phyloP scores from a whole-genome alignment of 2,888 invertebrate species.

The Aquatica leii region DNA sequence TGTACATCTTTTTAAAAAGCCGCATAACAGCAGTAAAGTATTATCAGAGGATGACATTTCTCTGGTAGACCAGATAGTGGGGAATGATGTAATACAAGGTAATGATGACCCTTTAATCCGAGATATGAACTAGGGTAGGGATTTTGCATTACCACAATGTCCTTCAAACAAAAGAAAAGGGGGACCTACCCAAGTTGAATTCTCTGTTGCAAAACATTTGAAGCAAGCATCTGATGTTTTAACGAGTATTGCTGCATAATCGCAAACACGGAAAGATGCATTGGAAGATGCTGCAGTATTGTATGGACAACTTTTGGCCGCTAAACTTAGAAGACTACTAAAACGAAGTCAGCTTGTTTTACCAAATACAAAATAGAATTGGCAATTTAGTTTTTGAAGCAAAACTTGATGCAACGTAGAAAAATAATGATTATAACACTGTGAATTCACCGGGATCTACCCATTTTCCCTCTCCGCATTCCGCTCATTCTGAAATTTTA shows the following conservation, averaged over 20 bases:
- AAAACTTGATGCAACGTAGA: constrained; percentile 24
- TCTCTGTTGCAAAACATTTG: constrained; percentile 13
- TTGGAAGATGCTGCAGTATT: constrained; percentile 28
- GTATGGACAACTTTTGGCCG: constrained; percentile 29
- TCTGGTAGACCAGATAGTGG: not conserved
- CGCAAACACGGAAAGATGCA: constrained; percentile 9
- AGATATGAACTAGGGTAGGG: not conserved
- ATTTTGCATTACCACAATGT: constrained; percentile 18
- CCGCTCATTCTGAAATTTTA: too few species aligned
- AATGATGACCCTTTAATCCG: not conserved
- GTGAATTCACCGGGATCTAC: too few species aligned
- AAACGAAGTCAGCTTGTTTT: constrained; percentile 19
- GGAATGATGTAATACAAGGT: not conserved
- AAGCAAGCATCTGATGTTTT: constrained; percentile 25
- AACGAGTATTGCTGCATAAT: constrained; percentile 20
- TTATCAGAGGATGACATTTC: not conserved
- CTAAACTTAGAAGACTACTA: constrained; percentile 23
- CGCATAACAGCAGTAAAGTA: not conserved
- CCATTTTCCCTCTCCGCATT: too few species aligned
- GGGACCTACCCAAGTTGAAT: constrained; percentile 17
- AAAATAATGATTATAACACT: too few species aligned
- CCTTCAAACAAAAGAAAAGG: constrained; percentile 16
- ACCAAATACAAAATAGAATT: constrained; percentile 35
- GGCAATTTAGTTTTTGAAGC: constrained; percentile 34
- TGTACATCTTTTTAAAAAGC: not conserved